Percentiles rank a stretch among this genome's conserved stretches.
phyloP scores from a whole-genome alignment of 2,113 vertebrate species.

The Odocoileus hemionus region DNA sequence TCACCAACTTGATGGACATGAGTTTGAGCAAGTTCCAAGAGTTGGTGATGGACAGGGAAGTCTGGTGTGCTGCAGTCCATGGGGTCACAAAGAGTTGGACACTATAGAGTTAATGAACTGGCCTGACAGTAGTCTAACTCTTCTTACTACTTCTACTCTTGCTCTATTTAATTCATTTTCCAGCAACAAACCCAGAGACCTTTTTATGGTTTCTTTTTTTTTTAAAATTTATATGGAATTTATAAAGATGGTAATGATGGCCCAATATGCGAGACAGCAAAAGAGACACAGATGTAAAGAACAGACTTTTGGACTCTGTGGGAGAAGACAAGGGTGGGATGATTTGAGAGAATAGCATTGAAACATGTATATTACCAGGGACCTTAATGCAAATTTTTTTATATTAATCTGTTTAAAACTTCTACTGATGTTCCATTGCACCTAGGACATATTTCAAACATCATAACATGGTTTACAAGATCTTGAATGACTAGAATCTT shows the following conservation, averaged over 20 bases:
- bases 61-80: neutral
- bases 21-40: neutral
- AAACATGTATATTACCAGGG: neutral
- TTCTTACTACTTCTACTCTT: neutral
- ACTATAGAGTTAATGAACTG: neutral
- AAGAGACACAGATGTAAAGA: neutral
- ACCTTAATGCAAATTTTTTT: neutral
- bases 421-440: neutral
- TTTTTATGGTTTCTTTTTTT: neutral
- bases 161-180: neutral
- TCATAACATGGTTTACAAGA: no score
- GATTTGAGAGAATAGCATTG: neutral
- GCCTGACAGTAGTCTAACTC: neutral
- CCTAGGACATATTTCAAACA: neutral
- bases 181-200: neutral
- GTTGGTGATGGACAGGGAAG: neutral
- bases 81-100: neutral
- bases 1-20: neutral
- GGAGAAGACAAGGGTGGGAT: neutral
- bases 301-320: neutral
- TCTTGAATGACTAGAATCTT: neutral
- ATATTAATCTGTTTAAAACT: neutral
- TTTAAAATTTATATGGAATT: neutral
- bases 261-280: neutral
- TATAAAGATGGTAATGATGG: neutral